Percentiles rank a stretch among this genome's conserved stretches.
Evolutionary conservation across 2,113 vertebrate genomes (phyloP).

Genomic region (Rana temporaria): DNA sequence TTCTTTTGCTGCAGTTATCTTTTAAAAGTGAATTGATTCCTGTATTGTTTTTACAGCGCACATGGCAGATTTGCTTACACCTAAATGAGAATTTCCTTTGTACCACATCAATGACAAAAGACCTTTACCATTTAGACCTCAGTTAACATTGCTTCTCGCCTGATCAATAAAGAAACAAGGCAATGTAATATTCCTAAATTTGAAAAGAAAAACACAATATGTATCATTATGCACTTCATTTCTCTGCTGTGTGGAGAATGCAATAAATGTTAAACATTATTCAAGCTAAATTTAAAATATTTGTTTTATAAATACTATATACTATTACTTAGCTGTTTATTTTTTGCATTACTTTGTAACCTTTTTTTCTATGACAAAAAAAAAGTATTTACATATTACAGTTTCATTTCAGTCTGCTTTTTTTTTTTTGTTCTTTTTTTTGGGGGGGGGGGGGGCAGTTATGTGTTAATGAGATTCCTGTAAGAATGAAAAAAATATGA

Average conservation of each 20-base stretch:
- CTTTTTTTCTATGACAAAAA: conserved; percentile 86
- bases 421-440: too few relatives aligned
- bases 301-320: conserved; percentile 85
- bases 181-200: not conserved
- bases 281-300: conserved; percentile 80
- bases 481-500: not conserved
- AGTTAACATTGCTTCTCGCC: too few relatives aligned
- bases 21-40: too few relatives aligned
- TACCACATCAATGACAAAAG: too few relatives aligned
- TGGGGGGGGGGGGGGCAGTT: too few relatives aligned
- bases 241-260: conserved; percentile 89
- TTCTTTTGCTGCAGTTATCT: too few relatives aligned
- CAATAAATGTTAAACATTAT: conserved; percentile 85
- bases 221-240: conserved; percentile 87
- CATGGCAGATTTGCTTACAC: too few relatives aligned
- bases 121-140: too few relatives aligned
- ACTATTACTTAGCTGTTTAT: conserved; percentile 65
- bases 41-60: too few relatives aligned
- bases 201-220: conserved; percentile 74
- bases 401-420: conserved; percentile 82
- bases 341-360: conserved; percentile 84
- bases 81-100: too few relatives aligned
- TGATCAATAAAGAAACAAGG: not conserved
- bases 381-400: conserved; percentile 78
- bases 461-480: not conserved